A percentile compares a stretch with the other conserved stretches of the same genome.
phyloP scores from a whole-genome alignment of 2,888 invertebrate species.

The Ormyrus labotus region DNA sequence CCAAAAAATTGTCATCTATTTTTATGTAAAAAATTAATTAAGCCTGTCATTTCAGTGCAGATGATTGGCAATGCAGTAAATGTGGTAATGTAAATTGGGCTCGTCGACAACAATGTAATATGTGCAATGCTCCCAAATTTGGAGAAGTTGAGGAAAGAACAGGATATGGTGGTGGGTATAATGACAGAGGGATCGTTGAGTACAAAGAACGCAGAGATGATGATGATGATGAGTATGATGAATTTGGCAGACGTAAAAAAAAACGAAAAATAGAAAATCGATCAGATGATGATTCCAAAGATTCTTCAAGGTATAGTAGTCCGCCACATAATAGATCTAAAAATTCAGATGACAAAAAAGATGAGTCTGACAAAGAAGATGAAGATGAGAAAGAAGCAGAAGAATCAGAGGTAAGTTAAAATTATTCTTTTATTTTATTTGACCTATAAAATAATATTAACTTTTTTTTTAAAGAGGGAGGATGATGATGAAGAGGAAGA shows the following conservation, averaged over 20 bases:
- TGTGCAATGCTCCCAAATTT: slow-evolving; percentile 98
- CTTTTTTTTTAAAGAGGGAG: slow-evolving; percentile 61
- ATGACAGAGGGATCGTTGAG: slow-evolving; percentile 96
- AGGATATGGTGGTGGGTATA: slow-evolving; percentile 93
- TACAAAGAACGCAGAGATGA: slow-evolving; percentile 91
- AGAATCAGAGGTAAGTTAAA: slow-evolving; percentile 58
- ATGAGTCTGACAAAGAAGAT: slow-evolving; percentile 56
- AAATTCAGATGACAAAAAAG: slow-evolving; percentile 62
- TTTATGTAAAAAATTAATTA: neutral
- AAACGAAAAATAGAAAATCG: slow-evolving; percentile 78
- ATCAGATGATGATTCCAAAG: slow-evolving; percentile 72
- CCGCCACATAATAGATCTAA: slow-evolving; percentile 67
- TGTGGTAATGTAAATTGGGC: slow-evolving; percentile 99
- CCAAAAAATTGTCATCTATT: slow-evolving; percentile 7
- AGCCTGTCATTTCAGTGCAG: slow-evolving; percentile 84
- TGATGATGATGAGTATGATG: slow-evolving; percentile 97
- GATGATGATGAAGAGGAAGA: slow-evolving; percentile 78
- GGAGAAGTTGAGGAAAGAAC: slow-evolving; percentile 92
- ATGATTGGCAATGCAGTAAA: slow-evolving; percentile 99
- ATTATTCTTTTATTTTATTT: slow-evolving; percentile 25
- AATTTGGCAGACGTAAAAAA: slow-evolving; percentile 85
- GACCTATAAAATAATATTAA: slow-evolving; percentile 20
- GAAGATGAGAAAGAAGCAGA: slow-evolving; percentile 38
- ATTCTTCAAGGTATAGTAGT: slow-evolving; percentile 70
- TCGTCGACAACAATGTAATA: slow-evolving; percentile 95